Conservation (phyloP, 2,888 invertebrate genomes). For the Zelleria hepariella region DNA sequence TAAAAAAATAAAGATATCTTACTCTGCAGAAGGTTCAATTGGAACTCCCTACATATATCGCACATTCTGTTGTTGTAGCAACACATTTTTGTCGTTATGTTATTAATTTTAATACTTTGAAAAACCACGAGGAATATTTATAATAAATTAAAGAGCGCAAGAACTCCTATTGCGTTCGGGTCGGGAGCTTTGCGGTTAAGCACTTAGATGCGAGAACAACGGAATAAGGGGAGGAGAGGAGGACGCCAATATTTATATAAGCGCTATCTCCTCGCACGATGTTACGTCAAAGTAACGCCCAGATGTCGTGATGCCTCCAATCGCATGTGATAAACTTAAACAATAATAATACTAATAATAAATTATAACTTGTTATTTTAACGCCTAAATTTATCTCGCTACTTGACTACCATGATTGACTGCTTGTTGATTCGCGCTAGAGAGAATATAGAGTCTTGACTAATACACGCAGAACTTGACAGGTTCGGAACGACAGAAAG, state of each 20-base stretch:
- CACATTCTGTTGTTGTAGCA: constrained; percentile 62
- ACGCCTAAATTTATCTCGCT: not conserved
- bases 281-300: constrained; percentile 70
- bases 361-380: not conserved
- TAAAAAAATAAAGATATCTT: constrained; percentile 25
- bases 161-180: constrained; percentile 28
- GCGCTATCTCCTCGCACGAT: constrained; percentile 57
- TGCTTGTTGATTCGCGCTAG: not conserved
- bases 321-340: constrained; percentile 51
- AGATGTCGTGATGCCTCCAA: constrained; percentile 58
- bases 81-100: constrained; percentile 47
- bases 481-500: too few species aligned
- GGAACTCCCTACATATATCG: constrained; percentile 61
- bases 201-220: constrained; percentile 65
- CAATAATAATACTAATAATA: constrained; percentile 39
- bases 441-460: not conserved
- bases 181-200: constrained; percentile 61
- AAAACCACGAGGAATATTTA: not conserved
- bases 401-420: not conserved
- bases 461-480: not conserved
- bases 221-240: constrained; percentile 53
- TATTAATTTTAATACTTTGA: not conserved
- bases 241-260: constrained; percentile 65
- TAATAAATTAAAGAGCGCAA: not conserved
- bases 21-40: constrained; percentile 56